Percentiles rank a stretch among this genome's conserved stretches.
Conservation (phyloP, 2,888 invertebrate species). For the Sthenelais limicola region DNA sequence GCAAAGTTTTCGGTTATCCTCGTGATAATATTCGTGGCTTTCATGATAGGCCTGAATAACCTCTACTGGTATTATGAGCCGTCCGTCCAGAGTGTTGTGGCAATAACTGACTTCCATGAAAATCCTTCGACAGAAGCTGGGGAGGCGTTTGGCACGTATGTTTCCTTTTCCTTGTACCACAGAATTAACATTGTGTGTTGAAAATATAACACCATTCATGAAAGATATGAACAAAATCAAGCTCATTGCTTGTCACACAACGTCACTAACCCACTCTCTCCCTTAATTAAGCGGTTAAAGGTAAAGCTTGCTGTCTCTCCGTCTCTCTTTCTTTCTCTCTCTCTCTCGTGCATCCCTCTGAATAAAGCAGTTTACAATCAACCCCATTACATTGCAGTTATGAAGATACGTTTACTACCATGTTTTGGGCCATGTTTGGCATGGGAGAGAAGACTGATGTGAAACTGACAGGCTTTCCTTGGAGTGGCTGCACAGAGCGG, state of each 20-base stretch:
- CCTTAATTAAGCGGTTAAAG: no score
- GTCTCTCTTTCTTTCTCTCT: no score
- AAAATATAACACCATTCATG: neutral
- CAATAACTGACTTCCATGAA: slow-evolving; percentile 57
- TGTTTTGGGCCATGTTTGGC: slow-evolving; percentile 39
- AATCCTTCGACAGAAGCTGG: slow-evolving; percentile 59
- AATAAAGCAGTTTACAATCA: no score
- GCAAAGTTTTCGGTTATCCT: slow-evolving; percentile 50
- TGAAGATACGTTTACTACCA: slow-evolving; percentile 30
- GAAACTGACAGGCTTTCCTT: slow-evolving; percentile 67
- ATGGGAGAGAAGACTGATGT: slow-evolving; percentile 64
- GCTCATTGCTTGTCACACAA: no score
- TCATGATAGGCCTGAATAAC: slow-evolving; percentile 70
- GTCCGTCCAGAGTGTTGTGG: slow-evolving; percentile 57
- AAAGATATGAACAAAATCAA: no score
- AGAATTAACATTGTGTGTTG: neutral
- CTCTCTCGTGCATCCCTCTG: no score
- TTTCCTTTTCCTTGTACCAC: slow-evolving; percentile 23
- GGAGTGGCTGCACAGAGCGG: slow-evolving; percentile 43
- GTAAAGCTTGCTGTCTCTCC: no score
- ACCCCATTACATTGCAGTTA: no score
- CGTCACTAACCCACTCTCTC: no score
- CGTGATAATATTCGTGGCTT: slow-evolving; percentile 61
- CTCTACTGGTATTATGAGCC: slow-evolving; percentile 71
- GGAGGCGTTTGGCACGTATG: slow-evolving; percentile 67